Percentiles rank a stretch among this genome's conserved stretches.
Conservation (phyloP, 92 coral and sea anemone genomes). For the Porites evermanni region DNA sequence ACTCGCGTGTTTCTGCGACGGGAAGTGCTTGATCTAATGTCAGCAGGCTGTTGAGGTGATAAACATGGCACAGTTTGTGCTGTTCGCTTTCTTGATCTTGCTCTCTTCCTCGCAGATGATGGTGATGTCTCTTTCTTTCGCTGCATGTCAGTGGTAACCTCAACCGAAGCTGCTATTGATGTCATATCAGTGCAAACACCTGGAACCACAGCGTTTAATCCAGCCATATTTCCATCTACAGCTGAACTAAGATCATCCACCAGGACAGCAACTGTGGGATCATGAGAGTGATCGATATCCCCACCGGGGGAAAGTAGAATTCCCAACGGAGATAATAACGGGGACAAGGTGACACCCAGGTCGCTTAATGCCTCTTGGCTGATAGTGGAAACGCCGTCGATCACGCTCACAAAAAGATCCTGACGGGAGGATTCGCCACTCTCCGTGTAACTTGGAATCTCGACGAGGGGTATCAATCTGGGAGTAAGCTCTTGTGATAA, state of each 20-base stretch:
- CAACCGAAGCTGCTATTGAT: slow-evolving; percentile 78
- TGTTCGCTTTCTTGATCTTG: not conserved
- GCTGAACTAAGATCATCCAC: slow-evolving; percentile 32
- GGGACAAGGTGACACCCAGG: slow-evolving; percentile 62
- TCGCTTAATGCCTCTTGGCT: slow-evolving; percentile 63
- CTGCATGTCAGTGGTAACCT: slow-evolving; percentile 40
- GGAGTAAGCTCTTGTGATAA: not conserved
- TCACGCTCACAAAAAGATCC: slow-evolving; percentile 33
- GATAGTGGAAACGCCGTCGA: slow-evolving; percentile 27
- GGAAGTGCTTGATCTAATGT: not conserved
- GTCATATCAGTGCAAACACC: slow-evolving; percentile 58
- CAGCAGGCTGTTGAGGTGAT: slow-evolving; percentile 7
- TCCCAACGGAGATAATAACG: slow-evolving; percentile 57
- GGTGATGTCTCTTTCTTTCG: slow-evolving; percentile 7
- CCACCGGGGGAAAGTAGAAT: slow-evolving; percentile 54
- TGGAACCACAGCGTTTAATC: slow-evolving; percentile 12
- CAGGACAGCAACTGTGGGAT: slow-evolving; percentile 27
- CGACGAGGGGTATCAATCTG: slow-evolving; percentile 28
- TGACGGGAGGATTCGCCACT: slow-evolving; percentile 35
- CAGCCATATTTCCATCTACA: not conserved
- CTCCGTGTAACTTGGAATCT: slow-evolving; percentile 38
- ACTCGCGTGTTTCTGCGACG: not conserved
- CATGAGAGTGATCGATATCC: not conserved
- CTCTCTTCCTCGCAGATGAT: slow-evolving; percentile 10
- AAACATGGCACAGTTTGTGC: slow-evolving; percentile 26